phyloP scores from a whole-genome alignment of 2,113 vertebrate genomes.

The Hepsetus odoe region DNA sequence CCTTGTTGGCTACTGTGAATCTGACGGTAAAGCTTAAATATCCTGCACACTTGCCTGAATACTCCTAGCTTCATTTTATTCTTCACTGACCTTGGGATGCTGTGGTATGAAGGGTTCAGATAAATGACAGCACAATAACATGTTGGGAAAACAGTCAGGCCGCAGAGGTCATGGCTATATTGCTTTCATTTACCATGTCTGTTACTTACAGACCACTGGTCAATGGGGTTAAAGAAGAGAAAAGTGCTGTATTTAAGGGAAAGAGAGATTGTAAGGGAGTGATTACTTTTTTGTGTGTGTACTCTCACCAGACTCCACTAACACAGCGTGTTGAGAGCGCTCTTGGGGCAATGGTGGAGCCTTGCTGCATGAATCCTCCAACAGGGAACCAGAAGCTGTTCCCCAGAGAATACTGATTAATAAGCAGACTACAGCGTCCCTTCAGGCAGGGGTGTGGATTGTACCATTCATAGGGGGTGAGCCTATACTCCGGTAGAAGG shows the following conservation, averaged over 20 bases:
- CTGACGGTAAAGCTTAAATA: conserved; percentile 16
- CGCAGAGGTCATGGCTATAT: conserved; percentile 1
- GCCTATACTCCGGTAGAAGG: conserved; percentile 66
- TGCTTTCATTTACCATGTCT: conserved; percentile 35
- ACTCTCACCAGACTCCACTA: conserved; percentile 95
- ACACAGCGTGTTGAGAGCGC: conserved; percentile 95
- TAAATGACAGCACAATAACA: conserved; percentile 38
- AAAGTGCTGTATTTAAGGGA: background rate
- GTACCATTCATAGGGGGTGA: conserved; percentile 98
- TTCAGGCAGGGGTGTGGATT: conserved; percentile 94
- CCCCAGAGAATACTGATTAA: conserved; percentile 96
- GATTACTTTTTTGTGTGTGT: background rate
- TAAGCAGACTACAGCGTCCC: conserved; percentile 90
- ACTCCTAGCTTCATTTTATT: conserved; percentile 38
- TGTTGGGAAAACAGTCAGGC: conserved; percentile 17
- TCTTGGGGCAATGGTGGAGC: conserved; percentile 95
- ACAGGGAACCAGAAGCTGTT: conserved; percentile 99
- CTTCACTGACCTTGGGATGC: conserved; percentile 28
- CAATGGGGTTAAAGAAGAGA: background rate
- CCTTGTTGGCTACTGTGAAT: background rate
- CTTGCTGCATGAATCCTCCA: conserved; percentile 98
- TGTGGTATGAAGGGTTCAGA: conserved; percentile 11
- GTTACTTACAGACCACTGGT: conserved; percentile 11
- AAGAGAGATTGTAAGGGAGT: background rate
- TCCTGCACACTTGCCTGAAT: conserved; percentile 22